Percentiles rank a stretch among this genome's conserved stretches.
Evolutionary conservation across 2,888 invertebrate genomes (phyloP).

Genomic region (Agrotis exclamationis): DNA sequence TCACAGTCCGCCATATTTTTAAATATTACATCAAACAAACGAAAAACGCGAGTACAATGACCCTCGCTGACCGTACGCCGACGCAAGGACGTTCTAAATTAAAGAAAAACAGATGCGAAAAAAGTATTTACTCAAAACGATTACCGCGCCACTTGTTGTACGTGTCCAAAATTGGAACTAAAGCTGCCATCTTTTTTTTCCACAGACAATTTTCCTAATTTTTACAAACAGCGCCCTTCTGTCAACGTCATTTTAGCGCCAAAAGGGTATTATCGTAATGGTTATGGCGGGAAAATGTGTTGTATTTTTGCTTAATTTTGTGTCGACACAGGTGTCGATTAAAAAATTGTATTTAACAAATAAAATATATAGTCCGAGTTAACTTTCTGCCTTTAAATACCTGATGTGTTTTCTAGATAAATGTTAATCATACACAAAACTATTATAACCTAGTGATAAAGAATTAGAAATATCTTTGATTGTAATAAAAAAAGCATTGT

Average conservation of each 20-base stretch:
- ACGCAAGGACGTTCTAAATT: slow-evolving; percentile 79
- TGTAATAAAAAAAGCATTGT: no score
- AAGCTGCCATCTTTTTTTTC: background rate
- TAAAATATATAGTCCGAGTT: no score
- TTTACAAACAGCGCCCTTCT: background rate
- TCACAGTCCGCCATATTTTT: slow-evolving; percentile 55
- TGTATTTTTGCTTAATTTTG: no score
- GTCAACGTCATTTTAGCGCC: background rate
- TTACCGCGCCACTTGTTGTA: slow-evolving; percentile 13
- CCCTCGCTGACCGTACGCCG: slow-evolving; percentile 66
- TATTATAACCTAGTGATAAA: no score
- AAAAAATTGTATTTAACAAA: no score
- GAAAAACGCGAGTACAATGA: slow-evolving; percentile 67
- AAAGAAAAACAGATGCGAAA: slow-evolving; percentile 60
- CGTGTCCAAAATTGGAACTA: background rate
- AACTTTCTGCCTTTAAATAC: no score
- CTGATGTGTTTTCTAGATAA: no score
- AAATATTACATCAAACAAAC: slow-evolving; percentile 72
- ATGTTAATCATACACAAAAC: no score
- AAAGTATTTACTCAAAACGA: slow-evolving; percentile 45
- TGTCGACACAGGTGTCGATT: no score
- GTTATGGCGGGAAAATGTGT: slow-evolving; percentile 27
- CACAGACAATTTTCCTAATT: background rate
- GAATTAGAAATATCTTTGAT: no score
- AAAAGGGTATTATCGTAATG: background rate